Evolutionary conservation across 92 coral and sea anemone species (phyloP).

Genomic region (Palythoa grandis): DNA sequence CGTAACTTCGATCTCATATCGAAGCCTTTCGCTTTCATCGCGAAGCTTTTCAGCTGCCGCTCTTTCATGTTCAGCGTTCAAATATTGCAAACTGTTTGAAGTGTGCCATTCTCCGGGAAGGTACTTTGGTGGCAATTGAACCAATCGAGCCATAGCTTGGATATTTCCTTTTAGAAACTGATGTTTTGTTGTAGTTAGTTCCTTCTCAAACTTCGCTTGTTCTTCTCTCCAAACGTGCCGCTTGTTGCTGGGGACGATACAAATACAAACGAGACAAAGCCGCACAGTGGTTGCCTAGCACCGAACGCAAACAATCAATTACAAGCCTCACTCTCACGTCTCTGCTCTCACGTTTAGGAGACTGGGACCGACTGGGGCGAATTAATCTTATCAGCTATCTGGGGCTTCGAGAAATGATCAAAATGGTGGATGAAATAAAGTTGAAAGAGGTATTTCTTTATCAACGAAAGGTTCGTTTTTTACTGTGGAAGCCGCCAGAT

Average conservation of each 20-base stretch:
- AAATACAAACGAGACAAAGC: conserved; percentile 23
- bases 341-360: conserved; percentile 1
- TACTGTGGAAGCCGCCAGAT: conserved; percentile 63
- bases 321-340: conserved; percentile 55
- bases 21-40: conserved; percentile 90
- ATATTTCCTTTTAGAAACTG: conserved; percentile 11
- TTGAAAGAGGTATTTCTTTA: conserved; percentile 63
- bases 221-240: conserved; percentile 18
- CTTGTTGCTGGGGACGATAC: conserved; percentile 47
- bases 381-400: no score
- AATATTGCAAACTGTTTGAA: conserved; percentile 85
- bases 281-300: conserved; percentile 41
- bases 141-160: conserved; percentile 82
- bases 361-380: background rate
- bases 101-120: conserved; percentile 98
- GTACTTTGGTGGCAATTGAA: conserved; percentile 95
- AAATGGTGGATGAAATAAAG: conserved; percentile 60
- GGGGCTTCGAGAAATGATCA: background rate
- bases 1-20: conserved; percentile 90
- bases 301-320: conserved; percentile 58
- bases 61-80: conserved; percentile 91
- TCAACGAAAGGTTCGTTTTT: conserved; percentile 74
- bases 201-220: background rate
- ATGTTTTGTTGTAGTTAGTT: background rate
- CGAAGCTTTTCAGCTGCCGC: conserved; percentile 95